A percentile compares a stretch with the other conserved stretches of the same genome.
These are phyloP conservation scores for Bradynema listronoti DNA, from an alignment of 1,140 invertebrate genomes.

Conservation along the genomic window DNA sequence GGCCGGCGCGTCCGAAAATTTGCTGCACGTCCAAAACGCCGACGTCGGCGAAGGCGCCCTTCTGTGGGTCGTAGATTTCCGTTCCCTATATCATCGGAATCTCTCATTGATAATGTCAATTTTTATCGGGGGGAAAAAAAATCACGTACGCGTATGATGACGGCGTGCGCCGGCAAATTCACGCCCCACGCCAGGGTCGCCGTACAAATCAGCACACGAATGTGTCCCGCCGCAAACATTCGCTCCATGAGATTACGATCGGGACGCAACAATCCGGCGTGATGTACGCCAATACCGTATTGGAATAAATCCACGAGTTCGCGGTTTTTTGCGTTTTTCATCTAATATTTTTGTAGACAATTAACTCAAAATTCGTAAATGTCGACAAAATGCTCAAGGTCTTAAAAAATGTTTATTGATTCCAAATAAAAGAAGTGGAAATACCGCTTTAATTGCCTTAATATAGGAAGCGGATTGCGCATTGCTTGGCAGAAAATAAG, in stretches of 20 bases:
- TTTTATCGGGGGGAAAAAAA: slow-evolving; percentile 1
- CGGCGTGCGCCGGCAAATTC: slow-evolving; percentile 85
- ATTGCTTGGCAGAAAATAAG: slow-evolving; percentile 65
- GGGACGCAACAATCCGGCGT: slow-evolving; percentile 74
- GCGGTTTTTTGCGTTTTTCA: slow-evolving; percentile 61
- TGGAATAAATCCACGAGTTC: slow-evolving; percentile 67
- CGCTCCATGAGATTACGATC: slow-evolving; percentile 71
- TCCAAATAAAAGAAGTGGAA: slow-evolving; percentile 1
- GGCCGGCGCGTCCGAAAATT: slow-evolving; percentile 95
- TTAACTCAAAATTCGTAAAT: background rate
- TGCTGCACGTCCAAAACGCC: slow-evolving; percentile 95
- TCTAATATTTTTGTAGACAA: slow-evolving; percentile 20
- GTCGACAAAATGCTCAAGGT: background rate
- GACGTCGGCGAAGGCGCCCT: slow-evolving; percentile 85
- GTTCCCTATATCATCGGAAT: slow-evolving; percentile 67
- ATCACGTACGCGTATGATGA: slow-evolving; percentile 77
- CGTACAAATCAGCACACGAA: slow-evolving; percentile 90
- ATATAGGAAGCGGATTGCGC: slow-evolving; percentile 59
- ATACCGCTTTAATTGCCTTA: slow-evolving; percentile 58
- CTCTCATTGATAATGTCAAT: background rate
- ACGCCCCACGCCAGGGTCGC: slow-evolving; percentile 98
- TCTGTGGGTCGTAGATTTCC: slow-evolving; percentile 91
- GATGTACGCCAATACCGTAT: slow-evolving; percentile 85
- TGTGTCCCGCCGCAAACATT: slow-evolving; percentile 76
- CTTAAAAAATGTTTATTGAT: background rate